Base-by-base conservation (phyloP, 1,140 invertebrate species). In the Rhizoglyphus robini region DNA sequence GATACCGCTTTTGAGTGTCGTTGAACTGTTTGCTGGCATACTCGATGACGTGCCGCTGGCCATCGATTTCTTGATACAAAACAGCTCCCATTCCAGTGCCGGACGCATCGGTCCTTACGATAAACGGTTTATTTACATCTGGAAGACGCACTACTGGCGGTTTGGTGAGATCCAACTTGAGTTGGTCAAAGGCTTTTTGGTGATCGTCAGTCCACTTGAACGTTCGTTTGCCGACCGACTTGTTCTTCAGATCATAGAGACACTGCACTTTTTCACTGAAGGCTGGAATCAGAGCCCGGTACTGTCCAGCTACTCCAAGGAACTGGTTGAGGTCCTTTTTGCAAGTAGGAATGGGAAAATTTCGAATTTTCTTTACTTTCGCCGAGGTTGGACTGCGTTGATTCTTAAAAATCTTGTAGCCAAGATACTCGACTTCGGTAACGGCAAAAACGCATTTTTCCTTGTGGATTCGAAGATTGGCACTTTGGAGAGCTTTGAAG, bases 391-490 rank as follows among this genome's bases (percentile, higher is more conserved):
- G 58, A 4, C 30, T 41, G 3, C 20, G 11, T 4, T 25, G 25
- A 4, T 65, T 48, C 51, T 63, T 32, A 27, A 34, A 62, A 27
- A 71, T 60, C 3, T 60, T 34, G 30, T 63, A 64, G 15, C 63
- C 71, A 5, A 71, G 48, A 60, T 47, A 71, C 4, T 62, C 34
- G 4, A 72, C 29, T 46, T 65, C 59, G 18, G 38, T 69, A n/a
- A n/a, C n/a, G n/a, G n/a, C n/a, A n/a, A n/a, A n/a, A n/a, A n/a
- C n/a, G n/a, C n/a, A n/a, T n/a, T n/a, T n/a, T n/a, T n/a, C n/a
- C n/a, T n/a, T n/a, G n/a, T n/a, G n/a, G n/a, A n/a, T n/a, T n/a
- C n/a, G n/a, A n/a, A n/a, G n/a, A n/a, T n/a, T n/a, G n/a, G n/a
- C n/a, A n/a, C n/a, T n/a, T n/a, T n/a, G n/a, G n/a, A n/a, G n/a